These are phyloP conservation scores for Eumacrocentrus americanus DNA, from an alignment of 2,888 invertebrate genomes.

Conservation along the genomic window DNA sequence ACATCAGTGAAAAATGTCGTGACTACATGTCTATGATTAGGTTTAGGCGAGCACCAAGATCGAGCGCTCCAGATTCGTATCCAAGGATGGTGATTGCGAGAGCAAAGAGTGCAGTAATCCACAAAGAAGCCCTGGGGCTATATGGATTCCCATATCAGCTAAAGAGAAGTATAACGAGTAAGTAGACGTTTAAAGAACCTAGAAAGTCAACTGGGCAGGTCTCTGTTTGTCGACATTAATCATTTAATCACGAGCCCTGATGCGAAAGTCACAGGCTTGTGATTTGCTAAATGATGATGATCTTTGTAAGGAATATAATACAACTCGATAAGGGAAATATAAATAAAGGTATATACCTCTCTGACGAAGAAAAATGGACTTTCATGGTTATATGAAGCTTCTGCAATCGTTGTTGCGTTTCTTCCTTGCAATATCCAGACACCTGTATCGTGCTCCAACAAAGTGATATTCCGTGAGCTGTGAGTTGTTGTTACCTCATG, in stretches of 20 bases:
- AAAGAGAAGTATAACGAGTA: not conserved
- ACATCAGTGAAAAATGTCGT: not conserved
- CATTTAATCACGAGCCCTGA: constrained; percentile 10
- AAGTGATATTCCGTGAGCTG: not conserved
- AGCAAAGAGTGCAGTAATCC: constrained; percentile 40
- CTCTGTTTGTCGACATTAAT: not conserved
- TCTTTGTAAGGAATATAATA: too few species aligned
- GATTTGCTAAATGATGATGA: not conserved
- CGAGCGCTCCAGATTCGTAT: constrained; percentile 53
- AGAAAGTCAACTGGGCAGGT: constrained; percentile 7
- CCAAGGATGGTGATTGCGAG: constrained; percentile 56
- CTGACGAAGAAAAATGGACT: not conserved
- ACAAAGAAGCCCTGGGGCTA: constrained; percentile 42
- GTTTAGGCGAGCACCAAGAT: not conserved
- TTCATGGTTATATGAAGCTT: not conserved
- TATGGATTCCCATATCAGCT: constrained; percentile 55
- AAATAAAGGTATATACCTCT: too few species aligned
- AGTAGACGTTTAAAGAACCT: constrained; percentile 10
- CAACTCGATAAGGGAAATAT: too few species aligned
- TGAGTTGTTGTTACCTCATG: constrained; percentile 21
- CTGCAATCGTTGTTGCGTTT: constrained; percentile 14
- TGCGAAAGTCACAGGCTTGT: not conserved
- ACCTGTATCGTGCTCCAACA: not conserved
- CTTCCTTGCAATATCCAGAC: not conserved
- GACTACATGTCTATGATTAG: constrained; percentile 1